A percentile compares a stretch with the other conserved stretches of the same genome.
Evolutionary conservation across 2,113 vertebrate species (phyloP).

Genomic region (Rattus rattus): DNA sequence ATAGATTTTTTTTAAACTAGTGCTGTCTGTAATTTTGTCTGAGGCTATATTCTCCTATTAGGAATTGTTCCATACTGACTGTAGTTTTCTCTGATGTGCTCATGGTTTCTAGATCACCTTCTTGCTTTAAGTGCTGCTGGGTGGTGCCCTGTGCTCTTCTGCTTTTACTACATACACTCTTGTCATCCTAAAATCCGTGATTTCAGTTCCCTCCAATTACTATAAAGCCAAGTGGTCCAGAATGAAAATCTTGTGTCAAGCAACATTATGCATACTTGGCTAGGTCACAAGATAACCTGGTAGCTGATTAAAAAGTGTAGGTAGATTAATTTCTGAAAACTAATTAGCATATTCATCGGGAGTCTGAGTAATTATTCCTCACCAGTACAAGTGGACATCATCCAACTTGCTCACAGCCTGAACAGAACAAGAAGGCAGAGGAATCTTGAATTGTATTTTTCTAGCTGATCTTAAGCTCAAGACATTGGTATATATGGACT

Average conservation of each 20-base stretch:
- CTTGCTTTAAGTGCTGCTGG: not conserved
- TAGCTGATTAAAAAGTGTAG: too few relatives aligned
- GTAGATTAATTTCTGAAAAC: not conserved
- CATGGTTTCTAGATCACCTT: not conserved
- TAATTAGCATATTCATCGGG: not conserved
- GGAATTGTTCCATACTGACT: not conserved
- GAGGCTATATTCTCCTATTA: not conserved
- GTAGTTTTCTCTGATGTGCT: not conserved
- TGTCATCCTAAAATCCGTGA: not conserved
- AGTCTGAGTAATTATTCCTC: not conserved
- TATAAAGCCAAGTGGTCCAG: not conserved
- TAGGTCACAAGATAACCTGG: not conserved
- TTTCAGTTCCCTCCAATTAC: not conserved
- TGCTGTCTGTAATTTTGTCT: not conserved
- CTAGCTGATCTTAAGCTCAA: not conserved
- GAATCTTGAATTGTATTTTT: not conserved
- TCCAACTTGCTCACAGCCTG: not conserved
- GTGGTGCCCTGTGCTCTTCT: not conserved
- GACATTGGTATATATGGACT: not conserved
- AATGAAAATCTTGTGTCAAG: not conserved
- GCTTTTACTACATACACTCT: not conserved
- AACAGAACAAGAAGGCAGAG: not conserved
- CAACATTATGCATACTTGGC: not conserved
- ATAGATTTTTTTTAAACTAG: not conserved
- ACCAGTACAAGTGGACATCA: accelerated